Evolutionary conservation across 2,888 invertebrate species (phyloP).

Genomic region (Catocala fraxini): DNA sequence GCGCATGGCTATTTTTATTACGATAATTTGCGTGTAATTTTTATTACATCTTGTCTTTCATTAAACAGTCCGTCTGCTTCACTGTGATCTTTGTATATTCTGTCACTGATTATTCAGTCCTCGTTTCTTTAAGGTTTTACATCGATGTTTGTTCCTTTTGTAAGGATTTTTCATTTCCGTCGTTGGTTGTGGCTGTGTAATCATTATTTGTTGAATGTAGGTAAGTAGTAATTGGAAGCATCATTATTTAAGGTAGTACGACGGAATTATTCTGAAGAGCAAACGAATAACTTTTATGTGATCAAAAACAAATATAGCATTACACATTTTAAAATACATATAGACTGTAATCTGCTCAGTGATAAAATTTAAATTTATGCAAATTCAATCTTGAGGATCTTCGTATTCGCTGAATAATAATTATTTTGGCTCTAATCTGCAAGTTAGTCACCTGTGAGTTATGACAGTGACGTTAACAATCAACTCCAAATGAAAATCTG

Average conservation of each 20-base stretch:
- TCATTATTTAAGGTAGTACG: constrained; percentile 2
- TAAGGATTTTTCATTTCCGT: constrained; percentile 34
- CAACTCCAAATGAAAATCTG: constrained; percentile 24
- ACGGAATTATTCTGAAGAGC: background rate
- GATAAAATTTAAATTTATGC: constrained; percentile 53
- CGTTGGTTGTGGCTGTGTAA: constrained; percentile 14
- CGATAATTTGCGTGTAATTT: constrained; percentile 49
- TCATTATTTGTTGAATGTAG: constrained; percentile 11
- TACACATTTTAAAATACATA: no score
- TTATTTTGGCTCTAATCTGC: constrained; percentile 16
- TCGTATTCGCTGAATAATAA: constrained; percentile 16
- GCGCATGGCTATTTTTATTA: constrained; percentile 53
- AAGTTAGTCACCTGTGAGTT: constrained; percentile 34
- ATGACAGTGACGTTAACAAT: constrained; percentile 18
- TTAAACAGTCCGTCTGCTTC: constrained; percentile 40
- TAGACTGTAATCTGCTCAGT: no score
- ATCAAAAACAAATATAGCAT: no score
- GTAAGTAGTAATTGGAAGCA: constrained; percentile 4
- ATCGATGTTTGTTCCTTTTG: constrained; percentile 31
- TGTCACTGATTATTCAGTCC: constrained; percentile 30
- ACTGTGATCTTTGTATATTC: constrained; percentile 40
- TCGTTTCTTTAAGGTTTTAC: constrained; percentile 22
- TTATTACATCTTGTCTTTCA: constrained; percentile 46
- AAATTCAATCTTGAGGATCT: constrained; percentile 57
- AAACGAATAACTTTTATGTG: background rate